Base-by-base conservation (phyloP, 2,888 invertebrate genomes). In the Cantharis rufa region DNA sequence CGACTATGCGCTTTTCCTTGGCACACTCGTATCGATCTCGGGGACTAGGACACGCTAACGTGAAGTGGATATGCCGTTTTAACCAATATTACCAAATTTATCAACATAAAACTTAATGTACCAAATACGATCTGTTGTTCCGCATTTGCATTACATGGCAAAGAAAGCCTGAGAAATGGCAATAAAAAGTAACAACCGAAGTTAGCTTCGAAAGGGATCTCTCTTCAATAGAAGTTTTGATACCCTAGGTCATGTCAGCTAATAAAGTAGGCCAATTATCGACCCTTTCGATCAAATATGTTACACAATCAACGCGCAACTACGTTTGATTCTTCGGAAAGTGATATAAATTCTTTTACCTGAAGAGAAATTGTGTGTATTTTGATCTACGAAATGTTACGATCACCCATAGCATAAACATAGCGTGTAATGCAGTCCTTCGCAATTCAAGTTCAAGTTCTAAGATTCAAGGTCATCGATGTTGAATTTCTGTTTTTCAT, bases 1-100 rank as follows among this genome's bases (percentile, higher is more conserved):
- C 62, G 75, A 71, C 75, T 75, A 71, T 75, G 75, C 75, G 75
- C 75, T 69, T 75, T 75, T 75, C 75, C 75, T 75, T 75, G 75
- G 71, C 75, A 75, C 75, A 28, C 72, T 71, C 48, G 75, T 75
- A 75, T 75, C 75, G 75, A 75, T 75, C 72, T 62, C 71, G 62
- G 71, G 48, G 75, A 75, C 75, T 75, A 72, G 75, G 75, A 62
- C 62, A 75, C 71, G 16, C 15, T 61, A 75, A 24, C 28, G n/a
- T 48, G 28, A 62, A 71, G 75, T 75, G 71, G 75, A 69, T 69
- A 72, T 62, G 68, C 62, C 64, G n/a, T 68, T 68, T 71, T 71
- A 63, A 69, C 48, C 71, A 71, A 61, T 69, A 75, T 70, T 48
- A 61, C 28, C 28, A 70, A 70, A 70, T 32, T 48, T 66, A 66